Conservation (phyloP, 2,797 vertebrate species). For the Mormyrus proboscirostris region DNA sequence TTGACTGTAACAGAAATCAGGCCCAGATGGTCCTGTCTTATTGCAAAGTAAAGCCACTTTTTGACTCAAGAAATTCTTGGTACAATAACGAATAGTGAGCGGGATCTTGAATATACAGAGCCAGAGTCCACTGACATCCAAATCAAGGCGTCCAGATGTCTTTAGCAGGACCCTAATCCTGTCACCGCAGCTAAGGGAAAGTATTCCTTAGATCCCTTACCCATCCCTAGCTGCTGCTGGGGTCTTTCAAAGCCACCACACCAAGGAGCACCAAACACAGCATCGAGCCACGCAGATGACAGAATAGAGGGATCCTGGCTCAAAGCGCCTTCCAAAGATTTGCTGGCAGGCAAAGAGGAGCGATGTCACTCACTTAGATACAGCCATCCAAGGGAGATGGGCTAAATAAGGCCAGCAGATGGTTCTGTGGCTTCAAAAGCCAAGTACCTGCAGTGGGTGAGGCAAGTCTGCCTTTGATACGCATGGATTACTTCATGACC, state of each 20-base stretch:
- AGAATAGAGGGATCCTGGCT: not conserved
- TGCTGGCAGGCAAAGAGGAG: not conserved
- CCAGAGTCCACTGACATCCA: not conserved
- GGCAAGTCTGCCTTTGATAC: conserved; percentile 9
- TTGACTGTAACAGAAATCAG: not conserved
- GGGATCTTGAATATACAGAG: not conserved
- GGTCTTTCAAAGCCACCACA: not conserved
- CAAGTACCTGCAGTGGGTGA: conserved; percentile 2
- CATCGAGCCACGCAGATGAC: not conserved
- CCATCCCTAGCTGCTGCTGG: not conserved
- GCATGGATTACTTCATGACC: not conserved
- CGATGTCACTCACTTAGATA: conserved; percentile 1
- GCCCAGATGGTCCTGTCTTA: not conserved
- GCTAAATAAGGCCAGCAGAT: not conserved
- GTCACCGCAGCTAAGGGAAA: not conserved
- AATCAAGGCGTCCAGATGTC: not conserved
- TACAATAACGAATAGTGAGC: not conserved
- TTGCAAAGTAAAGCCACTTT: not conserved
- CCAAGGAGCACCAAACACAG: not conserved
- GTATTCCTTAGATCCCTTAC: not conserved
- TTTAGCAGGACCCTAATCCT: not conserved
- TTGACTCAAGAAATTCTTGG: not conserved
- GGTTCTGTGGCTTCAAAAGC: not conserved
- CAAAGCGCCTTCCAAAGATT: not conserved
- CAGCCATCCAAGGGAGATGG: not conserved